These are phyloP conservation scores for Heteractis magnifica DNA, from an alignment of 92 coral and sea anemone genomes.

Conservation along the genomic window DNA sequence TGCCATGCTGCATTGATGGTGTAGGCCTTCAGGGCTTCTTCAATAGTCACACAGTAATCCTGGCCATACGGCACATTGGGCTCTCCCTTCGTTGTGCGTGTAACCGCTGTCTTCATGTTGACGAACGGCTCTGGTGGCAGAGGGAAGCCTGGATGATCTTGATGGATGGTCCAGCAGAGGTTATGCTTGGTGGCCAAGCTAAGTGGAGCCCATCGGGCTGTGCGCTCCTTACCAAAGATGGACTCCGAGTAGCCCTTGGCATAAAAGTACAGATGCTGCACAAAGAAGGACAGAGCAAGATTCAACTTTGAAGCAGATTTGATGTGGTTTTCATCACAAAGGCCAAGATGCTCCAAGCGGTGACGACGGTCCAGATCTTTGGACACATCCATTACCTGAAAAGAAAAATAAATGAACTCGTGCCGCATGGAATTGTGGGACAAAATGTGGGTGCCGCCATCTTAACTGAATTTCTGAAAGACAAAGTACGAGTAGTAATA, in stretches of 20 bases:
- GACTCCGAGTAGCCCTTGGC: conserved; percentile 31
- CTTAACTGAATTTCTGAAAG: too few species aligned
- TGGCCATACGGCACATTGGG: too few species aligned
- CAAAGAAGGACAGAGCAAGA: conserved; percentile 62
- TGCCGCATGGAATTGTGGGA: not conserved
- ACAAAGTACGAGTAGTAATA: too few species aligned
- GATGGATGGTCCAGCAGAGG: conserved; percentile 61
- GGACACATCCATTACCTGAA: not conserved
- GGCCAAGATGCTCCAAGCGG: conserved; percentile 20
- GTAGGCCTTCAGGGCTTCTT: too few species aligned
- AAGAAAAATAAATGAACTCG: not conserved
- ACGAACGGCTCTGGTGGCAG: conserved; percentile 53
- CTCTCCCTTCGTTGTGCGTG: conserved; percentile 29
- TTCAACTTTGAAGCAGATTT: conserved; percentile 35
- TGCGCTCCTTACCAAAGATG: conserved; percentile 58
- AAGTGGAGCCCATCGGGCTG: conserved; percentile 67
- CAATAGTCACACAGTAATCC: too few species aligned
- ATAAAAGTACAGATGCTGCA: conserved; percentile 55
- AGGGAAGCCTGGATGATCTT: conserved; percentile 40
- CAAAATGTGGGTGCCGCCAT: too few species aligned
- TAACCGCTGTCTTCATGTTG: conserved; percentile 61
- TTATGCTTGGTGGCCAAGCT: conserved; percentile 49
- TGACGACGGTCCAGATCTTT: not conserved
- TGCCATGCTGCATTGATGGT: too few species aligned
- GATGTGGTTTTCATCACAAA: conserved; percentile 3